phyloP scores from a whole-genome alignment of 2,113 vertebrate genomes.

The Hyperopisus bebe region DNA sequence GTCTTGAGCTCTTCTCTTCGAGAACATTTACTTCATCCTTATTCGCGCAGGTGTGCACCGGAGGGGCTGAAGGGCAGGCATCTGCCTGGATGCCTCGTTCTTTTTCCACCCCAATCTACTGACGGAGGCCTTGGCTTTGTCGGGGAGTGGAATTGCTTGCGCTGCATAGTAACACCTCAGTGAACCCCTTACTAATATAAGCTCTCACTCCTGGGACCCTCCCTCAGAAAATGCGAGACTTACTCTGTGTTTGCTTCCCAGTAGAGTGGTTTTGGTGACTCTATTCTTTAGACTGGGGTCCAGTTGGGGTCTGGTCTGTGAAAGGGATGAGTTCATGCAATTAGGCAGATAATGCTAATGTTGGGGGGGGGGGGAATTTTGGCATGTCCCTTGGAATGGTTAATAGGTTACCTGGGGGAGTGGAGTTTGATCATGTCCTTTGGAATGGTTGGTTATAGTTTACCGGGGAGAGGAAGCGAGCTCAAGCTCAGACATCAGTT shows the following conservation, averaged over 20 bases:
- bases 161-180: not conserved
- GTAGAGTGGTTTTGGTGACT: not conserved
- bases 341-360: not conserved
- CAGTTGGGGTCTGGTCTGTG: not conserved
- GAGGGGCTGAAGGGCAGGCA: not conserved
- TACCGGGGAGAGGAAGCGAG: not conserved
- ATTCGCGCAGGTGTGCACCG: not conserved
- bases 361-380: not conserved
- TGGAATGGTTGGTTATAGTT: not conserved
- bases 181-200: not conserved
- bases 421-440: not conserved
- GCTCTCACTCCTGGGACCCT: not conserved
- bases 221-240: not conserved
- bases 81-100: not conserved
- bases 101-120: not conserved
- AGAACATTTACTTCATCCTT: not conserved
- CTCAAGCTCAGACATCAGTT: not conserved
- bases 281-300: not conserved
- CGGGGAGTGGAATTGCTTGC: not conserved
- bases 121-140: not conserved
- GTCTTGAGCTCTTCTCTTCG: not conserved
- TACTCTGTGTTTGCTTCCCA: not conserved
- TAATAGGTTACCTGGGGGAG: not conserved
- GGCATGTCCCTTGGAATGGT: not conserved
- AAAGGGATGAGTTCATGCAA: not conserved